These are phyloP conservation scores for Gavia stellata DNA, from an alignment of 2,113 vertebrate species.

Conservation along the genomic window DNA sequence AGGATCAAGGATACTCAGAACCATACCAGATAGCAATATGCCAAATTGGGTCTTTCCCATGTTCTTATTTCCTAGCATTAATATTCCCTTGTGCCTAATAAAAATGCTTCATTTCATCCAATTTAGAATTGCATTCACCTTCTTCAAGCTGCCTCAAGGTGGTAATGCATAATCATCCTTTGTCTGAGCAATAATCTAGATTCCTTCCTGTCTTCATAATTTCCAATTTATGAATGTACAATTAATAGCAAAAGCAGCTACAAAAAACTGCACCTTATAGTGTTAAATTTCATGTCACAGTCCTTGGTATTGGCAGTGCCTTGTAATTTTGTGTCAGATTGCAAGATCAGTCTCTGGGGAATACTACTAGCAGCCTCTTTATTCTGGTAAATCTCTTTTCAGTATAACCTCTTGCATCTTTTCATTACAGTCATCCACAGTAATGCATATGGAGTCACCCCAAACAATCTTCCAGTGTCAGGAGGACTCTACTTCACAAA, in stretches of 20 bases:
- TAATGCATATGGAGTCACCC: accelerated
- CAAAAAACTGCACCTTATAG: neutral
- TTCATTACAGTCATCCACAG: neutral
- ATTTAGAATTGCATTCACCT: neutral
- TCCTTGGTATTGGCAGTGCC: neutral
- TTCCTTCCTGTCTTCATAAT: neutral
- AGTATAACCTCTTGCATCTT: neutral
- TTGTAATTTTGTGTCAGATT: neutral
- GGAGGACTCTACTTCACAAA: neutral
- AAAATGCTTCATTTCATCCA: neutral
- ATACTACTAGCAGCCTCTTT: neutral
- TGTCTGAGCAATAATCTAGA: neutral
- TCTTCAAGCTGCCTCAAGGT: neutral
- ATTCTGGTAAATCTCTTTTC: neutral
- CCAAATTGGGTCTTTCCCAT: neutral
- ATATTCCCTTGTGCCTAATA: neutral
- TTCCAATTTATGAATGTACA: neutral
- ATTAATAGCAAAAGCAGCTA: neutral
- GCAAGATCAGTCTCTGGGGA: neutral
- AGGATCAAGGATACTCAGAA: neutral
- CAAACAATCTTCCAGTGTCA: neutral
- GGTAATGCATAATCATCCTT: neutral
- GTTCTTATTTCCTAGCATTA: neutral
- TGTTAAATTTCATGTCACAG: neutral
- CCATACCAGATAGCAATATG: neutral